Evolutionary conservation across 1,140 invertebrate species (phyloP), one percentile per base, ranked within the genome.

Genomic region (Adelges cooleyi): DNA sequence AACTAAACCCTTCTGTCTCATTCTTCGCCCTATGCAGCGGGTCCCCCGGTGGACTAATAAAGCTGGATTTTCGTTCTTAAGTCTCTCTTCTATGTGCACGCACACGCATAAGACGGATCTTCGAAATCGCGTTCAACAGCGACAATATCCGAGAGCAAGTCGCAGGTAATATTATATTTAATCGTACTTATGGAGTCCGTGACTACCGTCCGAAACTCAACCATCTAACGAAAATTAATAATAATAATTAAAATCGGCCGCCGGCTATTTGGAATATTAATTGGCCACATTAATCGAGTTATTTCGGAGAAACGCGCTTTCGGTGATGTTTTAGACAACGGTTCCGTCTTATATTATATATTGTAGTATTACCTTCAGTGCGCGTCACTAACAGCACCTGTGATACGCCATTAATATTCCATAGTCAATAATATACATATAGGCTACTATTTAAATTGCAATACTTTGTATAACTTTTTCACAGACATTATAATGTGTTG

Each of bases 221-320:
- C 38, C 40, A 23, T n/a, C 53, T 59, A 59, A 59, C n/a, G 25
- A 44, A 59, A 59, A 59, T 59, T 59, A 59, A 59, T 62, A 62
- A 62, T 62, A 62, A 62, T 42, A 62, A 62, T 48, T 59, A 59
- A 59, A 62, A 46, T 62, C 22, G 40, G 42, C 56, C n/a, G 20
- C 25, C 8, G 42, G 27, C 56, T 48, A 46, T 62, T 62, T 62
- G 29, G 56, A 62, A 62, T 62, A 62, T 62, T 62, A 62, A 62
- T 62, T 46, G 56, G 23, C n/a, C 8, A 18, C 42, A 62, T 62
- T 62, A 62, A 62, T 62, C 27, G 42, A 46, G 40, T 44, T 44
- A 59, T 10, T 23, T n/a, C n/a, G n/a, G n/a, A n/a, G n/a, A n/a
- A n/a, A 17, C 3, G n/a, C n/a, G 56, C 18, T 48, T 62, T 48